These are phyloP conservation scores for Onychomys leucogaster DNA, from an alignment of 2,797 vertebrate genomes.

Conservation along the genomic window DNA sequence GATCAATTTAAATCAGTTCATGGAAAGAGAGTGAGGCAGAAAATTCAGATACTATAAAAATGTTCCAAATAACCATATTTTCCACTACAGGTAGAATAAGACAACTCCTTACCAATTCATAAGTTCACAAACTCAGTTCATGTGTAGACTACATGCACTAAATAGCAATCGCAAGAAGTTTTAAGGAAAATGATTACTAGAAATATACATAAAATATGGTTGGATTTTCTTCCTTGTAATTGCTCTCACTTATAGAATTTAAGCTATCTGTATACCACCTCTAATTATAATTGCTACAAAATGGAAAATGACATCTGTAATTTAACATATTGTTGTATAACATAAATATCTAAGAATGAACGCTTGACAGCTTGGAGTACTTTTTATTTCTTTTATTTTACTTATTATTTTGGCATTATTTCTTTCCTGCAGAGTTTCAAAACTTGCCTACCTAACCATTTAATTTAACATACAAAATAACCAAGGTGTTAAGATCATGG, in stretches of 20 bases:
- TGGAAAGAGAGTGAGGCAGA: neutral
- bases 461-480: neutral
- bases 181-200: neutral
- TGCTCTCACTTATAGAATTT: neutral
- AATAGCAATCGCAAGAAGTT: neutral
- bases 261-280: neutral
- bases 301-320: neutral
- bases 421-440: neutral
- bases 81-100: neutral
- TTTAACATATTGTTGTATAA: neutral
- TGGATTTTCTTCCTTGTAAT: neutral
- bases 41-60: neutral
- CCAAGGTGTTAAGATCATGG: neutral
- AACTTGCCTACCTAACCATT: neutral
- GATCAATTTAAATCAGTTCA: neutral
- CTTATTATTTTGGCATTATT: constrained; percentile 9
- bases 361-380: neutral
- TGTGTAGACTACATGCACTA: neutral
- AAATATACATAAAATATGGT: neutral
- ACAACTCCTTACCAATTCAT: neutral
- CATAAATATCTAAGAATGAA: neutral
- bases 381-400: neutral
- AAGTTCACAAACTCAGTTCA: neutral
- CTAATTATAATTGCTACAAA: neutral
- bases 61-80: constrained; percentile 8